These are phyloP conservation scores for Nymphalis urticae DNA, from an alignment of 2,888 invertebrate species.

Conservation along the genomic window DNA sequence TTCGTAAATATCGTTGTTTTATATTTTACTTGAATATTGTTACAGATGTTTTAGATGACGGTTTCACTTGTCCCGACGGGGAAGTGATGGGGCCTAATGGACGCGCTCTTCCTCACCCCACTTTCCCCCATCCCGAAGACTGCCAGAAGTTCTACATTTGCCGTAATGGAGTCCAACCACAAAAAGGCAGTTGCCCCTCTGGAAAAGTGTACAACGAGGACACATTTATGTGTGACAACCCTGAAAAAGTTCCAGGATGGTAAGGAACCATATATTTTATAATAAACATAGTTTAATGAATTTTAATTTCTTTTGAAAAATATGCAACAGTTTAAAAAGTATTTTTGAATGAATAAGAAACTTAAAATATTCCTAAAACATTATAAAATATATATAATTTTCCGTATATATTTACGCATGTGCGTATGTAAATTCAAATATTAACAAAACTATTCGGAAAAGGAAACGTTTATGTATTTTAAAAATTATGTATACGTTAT, in stretches of 20 bases:
- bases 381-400: no score
- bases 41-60: constrained; percentile 86
- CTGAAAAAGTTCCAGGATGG: constrained; percentile 90
- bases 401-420: no score
- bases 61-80: constrained; percentile 88
- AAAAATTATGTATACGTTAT: neutral
- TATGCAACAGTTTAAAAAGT: no score
- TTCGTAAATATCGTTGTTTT: no score
- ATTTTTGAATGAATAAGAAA: neutral
- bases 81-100: constrained; percentile 85
- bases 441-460: neutral
- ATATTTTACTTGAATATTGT: constrained; percentile 23
- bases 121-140: constrained; percentile 89
- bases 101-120: constrained; percentile 87
- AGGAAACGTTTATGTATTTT: neutral
- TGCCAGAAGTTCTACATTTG: constrained; percentile 93
- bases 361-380: neutral
- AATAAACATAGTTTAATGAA: no score
- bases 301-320: no score
- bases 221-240: constrained; percentile 88
- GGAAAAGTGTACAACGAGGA: constrained; percentile 90
- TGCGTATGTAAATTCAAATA: no score
- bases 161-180: constrained; percentile 87
- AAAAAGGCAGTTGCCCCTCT: constrained; percentile 87
- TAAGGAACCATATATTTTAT: constrained; percentile 51